Evolutionary conservation across 2,797 vertebrate species (phyloP).

Genomic region (Manis crassicaudata): DNA sequence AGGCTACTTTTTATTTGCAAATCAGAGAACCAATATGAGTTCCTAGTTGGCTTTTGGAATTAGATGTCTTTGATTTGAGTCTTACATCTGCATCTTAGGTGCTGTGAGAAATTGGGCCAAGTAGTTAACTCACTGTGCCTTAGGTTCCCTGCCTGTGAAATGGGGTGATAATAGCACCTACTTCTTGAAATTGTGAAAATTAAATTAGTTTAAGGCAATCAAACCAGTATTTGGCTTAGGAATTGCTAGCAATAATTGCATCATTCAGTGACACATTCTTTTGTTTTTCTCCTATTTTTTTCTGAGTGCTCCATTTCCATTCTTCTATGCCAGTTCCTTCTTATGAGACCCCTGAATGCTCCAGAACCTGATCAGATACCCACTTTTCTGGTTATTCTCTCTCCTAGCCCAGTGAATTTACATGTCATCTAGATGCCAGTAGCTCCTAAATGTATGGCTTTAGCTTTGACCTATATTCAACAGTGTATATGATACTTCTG

Average conservation of each 20-base stretch:
- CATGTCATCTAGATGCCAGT: background rate
- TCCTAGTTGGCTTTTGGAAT: background rate
- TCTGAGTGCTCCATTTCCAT: background rate
- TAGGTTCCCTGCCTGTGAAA: background rate
- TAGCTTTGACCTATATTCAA: background rate
- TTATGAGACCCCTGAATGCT: background rate
- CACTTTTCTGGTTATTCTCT: background rate
- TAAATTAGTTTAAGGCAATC: conserved; percentile 1
- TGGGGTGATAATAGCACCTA: background rate
- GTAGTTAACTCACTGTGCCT: background rate
- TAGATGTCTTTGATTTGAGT: conserved; percentile 14
- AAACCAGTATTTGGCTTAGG: background rate
- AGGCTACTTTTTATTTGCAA: background rate
- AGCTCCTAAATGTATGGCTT: background rate
- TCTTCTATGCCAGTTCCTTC: conserved; percentile 17
- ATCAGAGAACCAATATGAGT: background rate
- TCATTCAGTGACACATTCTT: background rate
- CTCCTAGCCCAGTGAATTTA: background rate
- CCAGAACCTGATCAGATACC: background rate
- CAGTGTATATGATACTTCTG: background rate
- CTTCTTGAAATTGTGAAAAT: conserved; percentile 19
- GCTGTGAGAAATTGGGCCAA: background rate
- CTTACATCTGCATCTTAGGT: background rate
- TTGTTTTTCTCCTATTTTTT: background rate
- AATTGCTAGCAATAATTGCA: background rate